phyloP scores from a whole-genome alignment of 1,140 invertebrate species.

The Conus ventricosus region DNA sequence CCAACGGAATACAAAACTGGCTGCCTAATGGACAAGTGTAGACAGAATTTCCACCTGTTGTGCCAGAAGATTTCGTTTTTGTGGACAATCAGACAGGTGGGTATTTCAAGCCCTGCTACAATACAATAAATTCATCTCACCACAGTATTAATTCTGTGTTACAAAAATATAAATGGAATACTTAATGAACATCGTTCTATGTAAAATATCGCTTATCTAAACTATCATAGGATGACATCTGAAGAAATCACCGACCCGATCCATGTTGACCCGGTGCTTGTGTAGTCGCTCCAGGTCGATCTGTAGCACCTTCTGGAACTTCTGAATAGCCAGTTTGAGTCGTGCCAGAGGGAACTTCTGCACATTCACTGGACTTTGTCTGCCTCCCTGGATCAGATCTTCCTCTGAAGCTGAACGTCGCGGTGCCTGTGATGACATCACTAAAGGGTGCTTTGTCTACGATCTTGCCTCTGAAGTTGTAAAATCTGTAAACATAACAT shows the following conservation, averaged over 20 bases:
- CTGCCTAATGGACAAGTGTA: too few relatives aligned
- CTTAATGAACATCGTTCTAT: not conserved
- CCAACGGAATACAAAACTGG: too few relatives aligned
- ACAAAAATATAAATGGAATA: not conserved
- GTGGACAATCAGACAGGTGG: too few relatives aligned
- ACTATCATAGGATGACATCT: not conserved
- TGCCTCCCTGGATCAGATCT: conserved; percentile 12
- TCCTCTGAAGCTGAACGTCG: conserved; percentile 22
- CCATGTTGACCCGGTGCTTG: conserved; percentile 62
- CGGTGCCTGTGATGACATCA: conserved; percentile 1
- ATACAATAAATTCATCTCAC: too few relatives aligned
- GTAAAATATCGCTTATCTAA: not conserved
- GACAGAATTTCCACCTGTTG: too few relatives aligned
- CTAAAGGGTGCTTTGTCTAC: not conserved
- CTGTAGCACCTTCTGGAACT: conserved; percentile 66
- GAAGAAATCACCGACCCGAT: conserved; percentile 54
- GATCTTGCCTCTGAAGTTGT: not conserved
- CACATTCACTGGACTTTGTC: conserved; percentile 7
- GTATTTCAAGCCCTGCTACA: too few relatives aligned
- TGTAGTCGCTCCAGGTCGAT: conserved; percentile 64
- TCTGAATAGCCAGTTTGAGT: conserved; percentile 59
- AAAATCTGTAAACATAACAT: not conserved
- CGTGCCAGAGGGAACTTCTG: conserved; percentile 62
- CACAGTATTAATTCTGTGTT: too few relatives aligned
- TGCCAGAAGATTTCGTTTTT: too few relatives aligned